Evolutionary conservation across 2,888 invertebrate species (phyloP).

Genomic region (Harmothoe impar): DNA sequence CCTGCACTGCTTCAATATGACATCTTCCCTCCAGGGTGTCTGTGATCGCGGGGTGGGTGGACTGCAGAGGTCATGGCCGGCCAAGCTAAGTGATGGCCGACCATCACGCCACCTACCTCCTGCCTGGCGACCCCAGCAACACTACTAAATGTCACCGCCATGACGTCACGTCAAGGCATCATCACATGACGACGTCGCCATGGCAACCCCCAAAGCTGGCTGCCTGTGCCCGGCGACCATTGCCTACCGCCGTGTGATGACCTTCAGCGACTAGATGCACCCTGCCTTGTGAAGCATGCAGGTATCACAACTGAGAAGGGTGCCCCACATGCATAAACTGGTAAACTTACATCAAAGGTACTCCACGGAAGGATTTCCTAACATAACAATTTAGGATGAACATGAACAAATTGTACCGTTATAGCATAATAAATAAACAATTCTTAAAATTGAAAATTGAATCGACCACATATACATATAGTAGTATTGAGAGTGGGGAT

Average conservation of each 20-base stretch:
- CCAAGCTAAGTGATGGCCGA: slow-evolving; percentile 9
- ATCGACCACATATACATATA: no score
- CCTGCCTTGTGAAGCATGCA: no score
- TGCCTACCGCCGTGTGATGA: neutral
- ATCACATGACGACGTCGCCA: neutral
- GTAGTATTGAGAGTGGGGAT: no score
- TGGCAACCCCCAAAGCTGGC: neutral
- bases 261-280: neutral
- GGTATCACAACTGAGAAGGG: no score
- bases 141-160: neutral
- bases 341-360: no score
- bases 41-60: neutral
- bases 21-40: neutral
- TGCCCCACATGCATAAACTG: no score
- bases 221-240: neutral
- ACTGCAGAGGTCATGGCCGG: slow-evolving; percentile 4
- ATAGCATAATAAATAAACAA: no score
- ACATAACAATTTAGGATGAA: no score
- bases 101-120: slow-evolving; percentile 37
- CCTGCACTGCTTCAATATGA: neutral
- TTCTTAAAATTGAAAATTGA: no score
- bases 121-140: neutral
- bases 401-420: no score
- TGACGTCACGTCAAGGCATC: slow-evolving; percentile 1
- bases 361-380: no score